These are phyloP conservation scores for Rhincodon typus DNA, from an alignment of 2,797 vertebrate genomes.

Conservation along the genomic window DNA sequence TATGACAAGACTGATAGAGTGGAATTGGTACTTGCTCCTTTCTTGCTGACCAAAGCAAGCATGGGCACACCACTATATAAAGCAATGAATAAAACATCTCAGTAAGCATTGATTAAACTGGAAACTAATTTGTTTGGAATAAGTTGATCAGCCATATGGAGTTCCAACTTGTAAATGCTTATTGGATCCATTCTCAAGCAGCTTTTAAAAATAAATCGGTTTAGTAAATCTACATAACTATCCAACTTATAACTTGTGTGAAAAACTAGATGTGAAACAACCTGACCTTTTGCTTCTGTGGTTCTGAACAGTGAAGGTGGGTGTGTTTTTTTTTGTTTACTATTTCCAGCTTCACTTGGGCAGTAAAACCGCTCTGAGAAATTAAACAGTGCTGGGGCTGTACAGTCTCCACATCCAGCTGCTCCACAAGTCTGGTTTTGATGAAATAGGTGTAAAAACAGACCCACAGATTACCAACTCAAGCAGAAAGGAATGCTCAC, in stretches of 20 bases:
- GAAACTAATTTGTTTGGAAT: background rate
- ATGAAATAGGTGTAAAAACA: conserved; percentile 32
- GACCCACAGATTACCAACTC: conserved; percentile 23
- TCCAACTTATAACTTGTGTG: conserved; percentile 18
- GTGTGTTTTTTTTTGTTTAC: background rate
- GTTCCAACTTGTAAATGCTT: background rate
- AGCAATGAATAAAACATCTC: background rate
- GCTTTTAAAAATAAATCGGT: background rate
- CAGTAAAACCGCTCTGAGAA: conserved; percentile 15
- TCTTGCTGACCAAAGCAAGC: no score
- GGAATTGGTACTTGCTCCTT: background rate
- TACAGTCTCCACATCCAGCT: background rate
- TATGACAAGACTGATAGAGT: no score
- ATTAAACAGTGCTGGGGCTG: background rate
- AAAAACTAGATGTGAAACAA: conserved; percentile 5
- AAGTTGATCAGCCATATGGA: background rate
- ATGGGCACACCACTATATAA: background rate
- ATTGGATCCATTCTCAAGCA: background rate
- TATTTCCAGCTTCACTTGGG: background rate
- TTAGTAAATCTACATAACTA: background rate
- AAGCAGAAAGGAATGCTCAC: conserved; percentile 31
- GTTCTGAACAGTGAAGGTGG: background rate
- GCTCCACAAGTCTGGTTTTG: conserved; percentile 23
- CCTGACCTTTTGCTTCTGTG: background rate
- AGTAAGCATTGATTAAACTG: background rate